Percentiles rank a stretch among this genome's conserved stretches.
These are phyloP conservation scores for Menidia menidia DNA, from an alignment of 2,797 vertebrate genomes.

Conservation along the genomic window DNA sequence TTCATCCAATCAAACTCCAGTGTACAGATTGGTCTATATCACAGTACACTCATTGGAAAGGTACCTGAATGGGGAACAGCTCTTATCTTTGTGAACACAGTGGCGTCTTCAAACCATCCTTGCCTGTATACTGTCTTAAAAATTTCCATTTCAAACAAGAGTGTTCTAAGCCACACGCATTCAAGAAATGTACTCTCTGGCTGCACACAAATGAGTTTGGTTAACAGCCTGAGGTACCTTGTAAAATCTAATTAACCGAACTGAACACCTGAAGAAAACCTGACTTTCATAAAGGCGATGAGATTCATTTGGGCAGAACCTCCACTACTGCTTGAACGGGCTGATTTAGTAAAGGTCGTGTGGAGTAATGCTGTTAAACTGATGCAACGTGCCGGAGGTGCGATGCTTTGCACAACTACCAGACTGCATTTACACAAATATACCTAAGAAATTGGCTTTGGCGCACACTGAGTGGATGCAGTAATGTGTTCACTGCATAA, in stretches of 20 bases:
- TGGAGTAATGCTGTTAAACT: neutral
- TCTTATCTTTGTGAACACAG: neutral
- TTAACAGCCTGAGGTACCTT: too few relatives aligned
- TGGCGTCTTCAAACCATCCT: neutral
- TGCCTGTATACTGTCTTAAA: neutral
- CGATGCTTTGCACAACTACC: neutral
- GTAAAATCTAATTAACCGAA: neutral
- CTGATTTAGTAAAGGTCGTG: neutral
- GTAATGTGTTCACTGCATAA: conserved; percentile 2
- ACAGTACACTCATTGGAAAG: neutral
- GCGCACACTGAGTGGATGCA: neutral
- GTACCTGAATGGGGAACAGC: neutral
- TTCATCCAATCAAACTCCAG: neutral
- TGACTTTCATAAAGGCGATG: neutral
- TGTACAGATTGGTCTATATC: neutral
- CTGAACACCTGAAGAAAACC: neutral
- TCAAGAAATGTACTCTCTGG: neutral
- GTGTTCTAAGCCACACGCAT: neutral
- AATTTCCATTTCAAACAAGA: neutral
- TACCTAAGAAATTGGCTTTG: neutral
- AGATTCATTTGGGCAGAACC: neutral
- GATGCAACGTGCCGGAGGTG: neutral
- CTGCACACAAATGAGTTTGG: neutral
- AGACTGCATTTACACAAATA: neutral
- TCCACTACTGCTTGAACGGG: neutral